phyloP scores from a whole-genome alignment of 2,797 vertebrate genomes.

The Forpus xanthops region DNA sequence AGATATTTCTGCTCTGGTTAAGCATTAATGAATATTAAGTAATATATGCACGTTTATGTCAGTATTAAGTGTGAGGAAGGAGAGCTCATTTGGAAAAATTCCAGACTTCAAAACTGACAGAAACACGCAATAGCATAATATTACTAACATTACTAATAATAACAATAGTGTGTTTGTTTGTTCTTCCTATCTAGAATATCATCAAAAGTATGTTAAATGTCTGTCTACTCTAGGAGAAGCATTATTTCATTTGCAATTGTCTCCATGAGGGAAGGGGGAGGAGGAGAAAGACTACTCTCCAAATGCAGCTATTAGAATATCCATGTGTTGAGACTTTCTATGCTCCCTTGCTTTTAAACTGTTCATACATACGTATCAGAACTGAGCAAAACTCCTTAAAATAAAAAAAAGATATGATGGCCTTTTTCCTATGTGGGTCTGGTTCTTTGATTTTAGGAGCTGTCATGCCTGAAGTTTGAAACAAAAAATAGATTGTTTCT shows the following conservation, averaged over 20 bases:
- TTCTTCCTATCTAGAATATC: not conserved
- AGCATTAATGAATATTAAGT: not conserved
- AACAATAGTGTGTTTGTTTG: not conserved
- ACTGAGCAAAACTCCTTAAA: not conserved
- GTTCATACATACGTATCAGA: not conserved
- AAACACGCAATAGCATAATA: not conserved
- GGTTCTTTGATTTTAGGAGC: not conserved
- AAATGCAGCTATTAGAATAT: not conserved
- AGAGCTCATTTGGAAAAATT: not conserved
- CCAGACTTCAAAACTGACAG: not conserved
- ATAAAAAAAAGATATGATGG: not conserved
- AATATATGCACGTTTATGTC: not conserved
- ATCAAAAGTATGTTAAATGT: not conserved
- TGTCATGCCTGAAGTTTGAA: not conserved
- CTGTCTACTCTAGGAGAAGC: not conserved
- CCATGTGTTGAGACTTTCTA: not conserved
- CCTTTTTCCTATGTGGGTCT: not conserved
- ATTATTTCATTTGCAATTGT: not conserved
- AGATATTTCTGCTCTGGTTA: not conserved
- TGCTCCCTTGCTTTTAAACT: not conserved
- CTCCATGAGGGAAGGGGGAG: not conserved
- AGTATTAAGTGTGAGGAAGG: not conserved
- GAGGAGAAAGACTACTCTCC: not conserved
- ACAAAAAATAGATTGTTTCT: constrained; percentile 11
- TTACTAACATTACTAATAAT: not conserved